Evolutionary conservation across 1,140 invertebrate species (phyloP).

Genomic region (Drosophila kepulauana): DNA sequence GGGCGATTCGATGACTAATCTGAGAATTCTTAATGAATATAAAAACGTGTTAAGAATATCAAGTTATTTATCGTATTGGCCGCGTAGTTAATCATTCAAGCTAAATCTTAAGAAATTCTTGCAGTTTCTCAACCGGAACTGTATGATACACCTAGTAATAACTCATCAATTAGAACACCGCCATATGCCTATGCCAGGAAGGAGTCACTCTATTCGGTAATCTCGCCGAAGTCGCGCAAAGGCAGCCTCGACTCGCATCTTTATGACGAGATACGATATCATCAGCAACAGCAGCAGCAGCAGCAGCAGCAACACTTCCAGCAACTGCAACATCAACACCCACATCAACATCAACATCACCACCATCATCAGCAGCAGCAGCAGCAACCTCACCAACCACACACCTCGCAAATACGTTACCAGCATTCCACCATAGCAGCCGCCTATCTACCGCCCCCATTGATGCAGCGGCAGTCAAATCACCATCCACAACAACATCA

Average conservation of each 20-base stretch:
- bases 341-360: constrained; percentile 25
- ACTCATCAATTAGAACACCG: constrained; percentile 71
- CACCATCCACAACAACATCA: constrained; percentile 22
- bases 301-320: constrained; percentile 4
- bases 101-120: constrained; percentile 3
- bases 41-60: not conserved
- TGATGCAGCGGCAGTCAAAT: constrained; percentile 12
- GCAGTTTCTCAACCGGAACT: constrained; percentile 67
- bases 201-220: constrained; percentile 78
- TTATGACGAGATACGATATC: constrained; percentile 83
- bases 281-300: constrained; percentile 66
- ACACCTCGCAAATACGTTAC: constrained; percentile 35
- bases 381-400: constrained; percentile 26
- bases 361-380: constrained; percentile 30
- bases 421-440: constrained; percentile 66
- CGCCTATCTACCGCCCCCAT: constrained; percentile 53
- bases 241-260: constrained; percentile 79
- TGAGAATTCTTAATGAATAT: not conserved
- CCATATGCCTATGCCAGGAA: constrained; percentile 80
- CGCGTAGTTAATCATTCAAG: not conserved
- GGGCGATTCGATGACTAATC: constrained; percentile 31
- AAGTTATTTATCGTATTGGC: constrained; percentile 25
- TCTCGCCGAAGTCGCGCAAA: constrained; percentile 78
- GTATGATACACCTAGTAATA: constrained; percentile 81
- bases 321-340: constrained; percentile 35